Base-by-base conservation (phyloP, 2,113 vertebrate species). In the Saguinus midas region DNA sequence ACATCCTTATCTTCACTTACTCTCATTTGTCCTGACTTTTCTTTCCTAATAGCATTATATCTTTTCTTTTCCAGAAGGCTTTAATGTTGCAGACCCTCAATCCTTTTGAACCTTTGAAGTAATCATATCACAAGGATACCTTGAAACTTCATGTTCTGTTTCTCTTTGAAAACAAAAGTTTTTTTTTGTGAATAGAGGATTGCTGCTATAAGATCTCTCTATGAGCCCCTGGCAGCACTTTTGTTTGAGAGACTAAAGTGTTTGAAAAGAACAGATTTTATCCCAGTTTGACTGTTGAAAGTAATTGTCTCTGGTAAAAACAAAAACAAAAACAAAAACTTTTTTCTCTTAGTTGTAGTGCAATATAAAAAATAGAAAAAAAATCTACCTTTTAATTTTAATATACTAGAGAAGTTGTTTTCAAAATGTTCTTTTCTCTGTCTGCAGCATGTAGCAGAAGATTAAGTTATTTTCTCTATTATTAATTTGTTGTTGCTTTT, bases 131-230 rank as follows among this genome's bases (percentile, higher is more conserved):
- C 40, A 85, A 13, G n/a, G 58, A 68, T 90, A 27, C 70, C 40
- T 89, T 87, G 52, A 76, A 91, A 57, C 37, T 70, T 70, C 66
- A 21, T 90, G 40, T 68, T 86, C 21, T 12, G 61, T n/a, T 94
- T 84, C 79, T 96, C 10, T 5, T 64, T 55, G 52, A 50, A 96
- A 97, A 95, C 29, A 78, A 84, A 85, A 21, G 32, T 57, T 83
- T 73, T 83, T 73, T 97, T 97, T 73, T 66, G 48, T 90, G 40
- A 97, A 93, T 84, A 68, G 8, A 85, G 35, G 37, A 61, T 52
- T 88, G 14, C 40, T 23, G 9, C 72, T 8, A 10, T 2, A 14
- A 81, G 2, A 32, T 20, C 20, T 23, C 23, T 85, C 25, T 3
- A 66, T 72, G 25, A 40, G 8, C 18, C 90, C 25, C 82, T 90